Base-by-base conservation (phyloP, 2,113 vertebrate genomes). In the Pluvialis apricaria region DNA sequence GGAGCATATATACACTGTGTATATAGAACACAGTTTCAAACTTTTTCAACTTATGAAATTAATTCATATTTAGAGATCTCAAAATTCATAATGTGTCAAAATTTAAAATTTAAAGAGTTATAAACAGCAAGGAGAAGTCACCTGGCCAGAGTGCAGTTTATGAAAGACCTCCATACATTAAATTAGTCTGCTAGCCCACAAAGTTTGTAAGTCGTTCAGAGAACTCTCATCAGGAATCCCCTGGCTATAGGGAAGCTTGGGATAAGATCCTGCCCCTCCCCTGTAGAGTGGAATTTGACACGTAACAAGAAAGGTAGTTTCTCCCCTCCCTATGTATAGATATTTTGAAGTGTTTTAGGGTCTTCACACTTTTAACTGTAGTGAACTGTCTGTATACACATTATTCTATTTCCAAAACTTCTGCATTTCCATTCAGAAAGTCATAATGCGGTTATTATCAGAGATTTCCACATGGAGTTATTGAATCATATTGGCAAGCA, bases 371-470 rank as follows among this genome's bases (percentile, higher is more conserved):
- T 88, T 83, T 68, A 76, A 80, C 66, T n/a, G 28, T 21, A 80
- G 24, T 21, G 29, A 83, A 58, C 45, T 42, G 13, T 26, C 40
- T 51, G 25, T 31, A 57, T 34, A 70, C 8, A 61, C 17, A 44
- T 83, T 86, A 76, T 45, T 88, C 45, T 57, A 28, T 26, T 32
- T 86, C 49, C 21, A 62, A 58, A 80, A 47, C 38, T 73, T 38
- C n/a, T 55, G 29, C 20, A 68, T 81, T 95, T 94, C 68, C 47
- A 81, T 78, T 93, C 55, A 88, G 71, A 81, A 95, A 92, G 49
- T 95, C 55, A 85, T 77, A 92, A 86, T 31, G 38, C 49, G 81
- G 76, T 80, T 88, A 75, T 90, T 96, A 93, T 51, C 65, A 72
- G 82, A 92, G 75, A 90, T 88, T 95, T 96, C 55, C 76, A 62